Evolutionary conservation across 2,888 invertebrate genomes (phyloP).

Genomic region (Pharmacophagus antenor): DNA sequence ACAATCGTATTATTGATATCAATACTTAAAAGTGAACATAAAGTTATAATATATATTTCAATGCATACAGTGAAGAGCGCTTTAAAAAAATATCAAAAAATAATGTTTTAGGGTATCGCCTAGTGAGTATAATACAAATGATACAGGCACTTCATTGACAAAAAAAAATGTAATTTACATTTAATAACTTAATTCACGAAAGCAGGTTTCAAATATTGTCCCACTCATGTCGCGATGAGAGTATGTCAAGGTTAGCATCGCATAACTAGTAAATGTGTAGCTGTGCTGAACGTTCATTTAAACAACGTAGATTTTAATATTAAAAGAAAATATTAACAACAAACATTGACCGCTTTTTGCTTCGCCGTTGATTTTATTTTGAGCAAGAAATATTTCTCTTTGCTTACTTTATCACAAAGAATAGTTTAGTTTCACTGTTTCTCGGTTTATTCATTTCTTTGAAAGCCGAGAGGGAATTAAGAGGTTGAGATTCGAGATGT

Average conservation of each 20-base stretch:
- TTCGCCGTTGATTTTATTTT: constrained; percentile 16
- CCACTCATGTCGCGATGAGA: constrained; percentile 7
- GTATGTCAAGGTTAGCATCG: constrained; percentile 26
- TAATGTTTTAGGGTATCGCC: too few species aligned
- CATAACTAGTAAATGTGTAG: constrained; percentile 5
- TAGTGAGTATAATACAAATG: too few species aligned
- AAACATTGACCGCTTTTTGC: constrained; percentile 16
- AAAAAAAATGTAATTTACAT: not conserved
- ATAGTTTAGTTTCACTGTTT: not conserved
- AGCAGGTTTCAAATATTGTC: not conserved
- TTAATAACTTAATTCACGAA: not conserved
- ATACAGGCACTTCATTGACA: too few species aligned
- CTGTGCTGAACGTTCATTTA: constrained; percentile 18
- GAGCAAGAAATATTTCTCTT: constrained; percentile 10
- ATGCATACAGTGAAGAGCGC: too few species aligned
- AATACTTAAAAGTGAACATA: too few species aligned
- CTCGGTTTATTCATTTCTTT: not conserved
- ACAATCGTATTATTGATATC: too few species aligned
- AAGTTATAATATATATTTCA: too few species aligned
- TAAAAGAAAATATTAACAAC: constrained; percentile 21
- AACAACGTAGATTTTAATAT: constrained; percentile 24
- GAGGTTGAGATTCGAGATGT: not conserved
- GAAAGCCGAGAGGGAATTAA: not conserved
- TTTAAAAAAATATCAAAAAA: too few species aligned
- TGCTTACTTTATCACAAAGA: constrained; percentile 1